These are phyloP conservation scores for Agrilus planipennis DNA, from an alignment of 1,140 invertebrate genomes.

Conservation along the genomic window DNA sequence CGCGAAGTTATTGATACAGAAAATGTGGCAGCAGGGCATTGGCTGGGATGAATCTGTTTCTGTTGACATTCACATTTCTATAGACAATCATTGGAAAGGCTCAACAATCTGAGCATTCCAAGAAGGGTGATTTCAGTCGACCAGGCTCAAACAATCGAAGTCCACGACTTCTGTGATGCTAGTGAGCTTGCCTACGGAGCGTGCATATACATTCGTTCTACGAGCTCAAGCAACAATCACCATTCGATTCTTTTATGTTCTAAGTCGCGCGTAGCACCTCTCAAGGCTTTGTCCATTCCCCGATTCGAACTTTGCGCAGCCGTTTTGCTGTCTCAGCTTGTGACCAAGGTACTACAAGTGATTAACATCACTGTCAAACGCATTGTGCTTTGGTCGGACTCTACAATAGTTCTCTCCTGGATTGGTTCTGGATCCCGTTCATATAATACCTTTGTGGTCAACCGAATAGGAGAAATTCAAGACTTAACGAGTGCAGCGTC, in stretches of 20 bases:
- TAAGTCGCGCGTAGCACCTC: constrained; percentile 14
- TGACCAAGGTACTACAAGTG: constrained; percentile 13
- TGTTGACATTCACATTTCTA: constrained; percentile 8
- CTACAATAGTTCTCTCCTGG: constrained; percentile 17
- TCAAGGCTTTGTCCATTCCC: constrained; percentile 12
- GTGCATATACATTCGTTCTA: constrained; percentile 16
- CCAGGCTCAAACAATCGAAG: constrained; percentile 12
- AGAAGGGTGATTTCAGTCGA: constrained; percentile 12
- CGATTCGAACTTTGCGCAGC: constrained; percentile 15
- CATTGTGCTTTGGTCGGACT: constrained; percentile 19
- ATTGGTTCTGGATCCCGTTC: constrained; percentile 6
- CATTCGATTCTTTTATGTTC: constrained; percentile 11
- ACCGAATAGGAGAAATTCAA: constrained; percentile 29
- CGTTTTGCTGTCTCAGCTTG: constrained; percentile 1
- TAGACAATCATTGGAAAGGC: constrained; percentile 9
- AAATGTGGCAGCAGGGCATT: constrained; percentile 28
- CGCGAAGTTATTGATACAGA: constrained; percentile 35
- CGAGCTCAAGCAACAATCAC: constrained; percentile 1
- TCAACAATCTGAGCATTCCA: constrained; percentile 11
- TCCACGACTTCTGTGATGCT: constrained; percentile 25
- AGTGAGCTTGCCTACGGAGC: constrained; percentile 20
- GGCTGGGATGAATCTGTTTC: constrained; percentile 35
- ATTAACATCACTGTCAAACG: constrained; percentile 14
- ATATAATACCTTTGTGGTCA: constrained; percentile 24
- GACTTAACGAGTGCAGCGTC: constrained; percentile 7